These are phyloP conservation scores for Buceros bicornis DNA, from an alignment of 2,797 vertebrate species.

Conservation along the genomic window DNA sequence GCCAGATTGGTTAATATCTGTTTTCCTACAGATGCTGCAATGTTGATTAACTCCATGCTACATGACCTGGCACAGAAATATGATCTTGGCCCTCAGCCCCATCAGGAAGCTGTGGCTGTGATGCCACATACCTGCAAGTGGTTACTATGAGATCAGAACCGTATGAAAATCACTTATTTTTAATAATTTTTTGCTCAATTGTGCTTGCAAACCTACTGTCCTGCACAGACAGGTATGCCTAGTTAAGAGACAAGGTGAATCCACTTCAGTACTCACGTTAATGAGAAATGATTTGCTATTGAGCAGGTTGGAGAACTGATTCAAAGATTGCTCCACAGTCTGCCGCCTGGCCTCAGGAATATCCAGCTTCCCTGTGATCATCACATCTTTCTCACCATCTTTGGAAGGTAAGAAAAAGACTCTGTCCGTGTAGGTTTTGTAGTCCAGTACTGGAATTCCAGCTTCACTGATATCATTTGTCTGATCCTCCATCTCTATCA, in stretches of 20 bases:
- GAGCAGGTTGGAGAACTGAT: slow-evolving; percentile 98
- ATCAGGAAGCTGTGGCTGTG: not conserved
- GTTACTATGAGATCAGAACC: not conserved
- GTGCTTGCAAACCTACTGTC: not conserved
- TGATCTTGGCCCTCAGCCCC: not conserved
- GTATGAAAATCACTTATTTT: not conserved
- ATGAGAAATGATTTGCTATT: slow-evolving; percentile 99
- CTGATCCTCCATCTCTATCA: slow-evolving; percentile 99
- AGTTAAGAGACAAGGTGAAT: not conserved
- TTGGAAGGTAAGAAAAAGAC: slow-evolving; percentile 98
- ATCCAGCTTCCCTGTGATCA: slow-evolving; percentile 95
- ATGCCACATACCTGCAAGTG: not conserved
- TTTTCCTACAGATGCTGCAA: not conserved
- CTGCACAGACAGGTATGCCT: not conserved
- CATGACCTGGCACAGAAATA: not conserved
- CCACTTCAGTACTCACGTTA: slow-evolving; percentile 84
- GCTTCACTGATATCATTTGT: slow-evolving; percentile 94
- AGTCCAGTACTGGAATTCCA: slow-evolving; percentile 94
- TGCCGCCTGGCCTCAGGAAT: slow-evolving; percentile 90
- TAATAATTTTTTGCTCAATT: not conserved
- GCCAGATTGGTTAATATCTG: not conserved
- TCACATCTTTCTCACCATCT: slow-evolving; percentile 95
- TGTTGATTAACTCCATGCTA: not conserved
- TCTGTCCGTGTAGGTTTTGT: slow-evolving; percentile 96
- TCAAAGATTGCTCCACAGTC: slow-evolving; percentile 89